These are phyloP conservation scores for Chromoteleia sp. DNA, from an alignment of 2,888 invertebrate genomes.

Conservation along the genomic window DNA sequence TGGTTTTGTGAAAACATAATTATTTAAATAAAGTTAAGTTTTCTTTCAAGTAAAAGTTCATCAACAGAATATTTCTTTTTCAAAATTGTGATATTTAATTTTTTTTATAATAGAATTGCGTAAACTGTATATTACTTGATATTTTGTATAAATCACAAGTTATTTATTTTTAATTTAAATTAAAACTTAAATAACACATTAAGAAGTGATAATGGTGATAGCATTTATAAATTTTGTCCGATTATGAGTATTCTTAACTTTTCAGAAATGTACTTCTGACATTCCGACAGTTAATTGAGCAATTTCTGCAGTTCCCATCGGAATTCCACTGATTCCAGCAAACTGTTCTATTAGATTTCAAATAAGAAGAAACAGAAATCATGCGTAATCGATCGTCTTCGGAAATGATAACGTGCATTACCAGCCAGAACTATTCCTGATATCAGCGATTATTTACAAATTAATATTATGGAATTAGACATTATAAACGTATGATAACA, in stretches of 20 bases:
- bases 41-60: no score
- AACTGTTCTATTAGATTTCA: slow-evolving; percentile 49
- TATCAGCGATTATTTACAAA: background rate
- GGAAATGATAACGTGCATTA: slow-evolving; percentile 17
- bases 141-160: background rate
- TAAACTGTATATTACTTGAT: no score
- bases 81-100: no score
- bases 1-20: no score
- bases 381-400: slow-evolving; percentile 41
- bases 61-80: no score
- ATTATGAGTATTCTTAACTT: slow-evolving; percentile 35
- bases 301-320: slow-evolving; percentile 52
- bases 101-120: no score
- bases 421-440: slow-evolving; percentile 3
- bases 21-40: no score
- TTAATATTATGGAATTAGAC: no score
- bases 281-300: slow-evolving; percentile 58
- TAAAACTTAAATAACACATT: background rate
- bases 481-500: no score
- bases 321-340: slow-evolving; percentile 55
- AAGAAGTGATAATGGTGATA: background rate
- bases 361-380: slow-evolving; percentile 57
- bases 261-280: slow-evolving; percentile 48
- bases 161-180: slow-evolving; percentile 1
- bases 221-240: slow-evolving; percentile 4